phyloP scores from a whole-genome alignment of 2,113 vertebrate species.

The Tricholaema leucomelas region DNA sequence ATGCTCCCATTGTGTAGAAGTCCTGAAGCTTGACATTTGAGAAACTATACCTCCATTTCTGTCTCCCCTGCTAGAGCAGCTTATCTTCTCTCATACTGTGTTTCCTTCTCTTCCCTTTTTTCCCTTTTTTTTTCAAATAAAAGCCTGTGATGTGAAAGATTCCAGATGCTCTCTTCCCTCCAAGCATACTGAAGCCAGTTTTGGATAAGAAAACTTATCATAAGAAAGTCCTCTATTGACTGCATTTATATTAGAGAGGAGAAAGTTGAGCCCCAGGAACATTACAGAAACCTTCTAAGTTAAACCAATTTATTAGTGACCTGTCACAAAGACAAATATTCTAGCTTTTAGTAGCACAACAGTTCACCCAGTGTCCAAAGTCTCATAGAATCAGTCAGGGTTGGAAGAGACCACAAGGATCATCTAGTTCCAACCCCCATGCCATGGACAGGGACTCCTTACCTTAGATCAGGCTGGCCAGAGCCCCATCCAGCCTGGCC shows the following conservation, averaged over 20 bases:
- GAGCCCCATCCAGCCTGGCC: too few species aligned
- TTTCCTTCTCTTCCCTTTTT: background rate
- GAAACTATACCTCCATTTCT: background rate
- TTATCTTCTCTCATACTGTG: background rate
- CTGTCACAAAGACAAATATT: background rate
- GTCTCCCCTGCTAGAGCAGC: background rate
- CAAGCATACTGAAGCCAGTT: background rate
- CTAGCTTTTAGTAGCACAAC: background rate
- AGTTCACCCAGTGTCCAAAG: background rate
- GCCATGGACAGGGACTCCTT: too few species aligned
- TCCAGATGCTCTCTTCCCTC: conserved; percentile 46
- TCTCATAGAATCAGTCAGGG: too few species aligned
- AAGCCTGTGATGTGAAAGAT: background rate
- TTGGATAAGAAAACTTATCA: background rate
- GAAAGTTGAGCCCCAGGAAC: background rate
- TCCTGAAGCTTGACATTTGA: background rate
- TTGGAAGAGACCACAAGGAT: too few species aligned
- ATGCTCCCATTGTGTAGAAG: background rate
- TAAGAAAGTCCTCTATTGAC: background rate
- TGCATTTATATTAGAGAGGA: background rate
- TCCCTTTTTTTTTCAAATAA: background rate
- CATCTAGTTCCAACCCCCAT: too few species aligned
- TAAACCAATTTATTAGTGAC: background rate
- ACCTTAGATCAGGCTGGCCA: too few species aligned
- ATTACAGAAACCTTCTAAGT: background rate